phyloP scores from a whole-genome alignment of 2,797 vertebrate genomes.

The Erethizon dorsatum region DNA sequence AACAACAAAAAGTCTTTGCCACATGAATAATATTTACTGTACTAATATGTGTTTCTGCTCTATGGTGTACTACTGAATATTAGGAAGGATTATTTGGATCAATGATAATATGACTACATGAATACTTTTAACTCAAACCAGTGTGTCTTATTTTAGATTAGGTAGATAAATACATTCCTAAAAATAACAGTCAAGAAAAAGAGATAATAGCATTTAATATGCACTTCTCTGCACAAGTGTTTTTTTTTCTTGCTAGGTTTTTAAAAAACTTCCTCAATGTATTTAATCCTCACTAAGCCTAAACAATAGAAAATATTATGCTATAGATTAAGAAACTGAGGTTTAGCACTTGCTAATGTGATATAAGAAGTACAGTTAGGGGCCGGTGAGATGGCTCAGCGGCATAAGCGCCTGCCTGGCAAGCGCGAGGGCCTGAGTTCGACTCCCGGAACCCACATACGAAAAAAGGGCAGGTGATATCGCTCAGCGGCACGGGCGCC shows the following conservation, averaged over 20 bases:
- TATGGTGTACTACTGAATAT: background rate
- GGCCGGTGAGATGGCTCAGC: too few species aligned
- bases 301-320: conserved; percentile 44
- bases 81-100: conserved; percentile 1
- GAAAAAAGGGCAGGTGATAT: too few species aligned
- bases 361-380: background rate
- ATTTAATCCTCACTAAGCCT: background rate
- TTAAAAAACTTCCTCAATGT: conserved; percentile 12
- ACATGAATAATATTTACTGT: background rate
- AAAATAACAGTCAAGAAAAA: background rate
- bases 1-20: background rate
- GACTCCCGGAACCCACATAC: too few species aligned
- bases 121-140: background rate
- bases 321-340: conserved; percentile 27
- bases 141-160: background rate
- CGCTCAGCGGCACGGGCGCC: too few species aligned
- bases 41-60: conserved; percentile 20
- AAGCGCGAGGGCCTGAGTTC: too few species aligned
- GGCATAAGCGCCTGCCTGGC: too few species aligned
- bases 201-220: background rate
- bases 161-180: background rate
- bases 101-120: background rate
- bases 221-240: background rate
- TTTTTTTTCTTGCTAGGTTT: background rate
- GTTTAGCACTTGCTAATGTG: background rate